Evolutionary conservation across 2,113 vertebrate genomes (phyloP), one percentile per base, ranked within the genome.

Genomic region (Calyptomena viridis): DNA sequence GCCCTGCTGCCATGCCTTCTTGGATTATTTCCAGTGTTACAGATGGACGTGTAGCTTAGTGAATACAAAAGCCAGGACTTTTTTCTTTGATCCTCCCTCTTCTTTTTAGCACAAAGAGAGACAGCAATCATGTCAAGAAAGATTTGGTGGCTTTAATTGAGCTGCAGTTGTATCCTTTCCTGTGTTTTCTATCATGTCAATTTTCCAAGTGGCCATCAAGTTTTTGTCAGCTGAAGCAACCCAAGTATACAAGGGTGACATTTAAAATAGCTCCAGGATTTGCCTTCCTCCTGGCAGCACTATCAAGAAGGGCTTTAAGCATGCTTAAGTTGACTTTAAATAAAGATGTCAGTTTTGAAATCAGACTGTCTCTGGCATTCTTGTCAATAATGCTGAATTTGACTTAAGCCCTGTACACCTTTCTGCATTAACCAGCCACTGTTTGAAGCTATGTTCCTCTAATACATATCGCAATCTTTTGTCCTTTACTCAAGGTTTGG

Each of bases 171-270:
- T 92, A 96, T 95, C 84, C 90, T 88, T 93, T 95, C 63, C 88
- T 92, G 91, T 86, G 84, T 96, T 96, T 95, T 96, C 93, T 93
- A 92, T 97, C 93, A 95, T 91, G 93, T 96, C 95, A 95, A 91
- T 97, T 97, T 97, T 95, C 90, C 85, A 96, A 97, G 96, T 79
- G 82, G 66, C 83, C 97, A 86, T 97, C 96, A 97, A 93, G 91
- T 23, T 96, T 95, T 92, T 96, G 93, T 96, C 97, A 97, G 90
- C 60, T 75, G 92, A 93, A 95, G 72, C 85, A 95, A 93, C 56
- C 33, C 55, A 18, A 91, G 71, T 93, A 95, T 86, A 91, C 82
- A 95, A 95, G 62, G 84, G 84, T 97, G 96, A 97, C 95, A 96
- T 97, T 96, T 95, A 94, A 62, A 93, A 91, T 82, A 79, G 94